Percentiles rank a stretch among this genome's conserved stretches.
phyloP scores from a whole-genome alignment of 2,113 vertebrate species.

The Centropus bengalensis region DNA sequence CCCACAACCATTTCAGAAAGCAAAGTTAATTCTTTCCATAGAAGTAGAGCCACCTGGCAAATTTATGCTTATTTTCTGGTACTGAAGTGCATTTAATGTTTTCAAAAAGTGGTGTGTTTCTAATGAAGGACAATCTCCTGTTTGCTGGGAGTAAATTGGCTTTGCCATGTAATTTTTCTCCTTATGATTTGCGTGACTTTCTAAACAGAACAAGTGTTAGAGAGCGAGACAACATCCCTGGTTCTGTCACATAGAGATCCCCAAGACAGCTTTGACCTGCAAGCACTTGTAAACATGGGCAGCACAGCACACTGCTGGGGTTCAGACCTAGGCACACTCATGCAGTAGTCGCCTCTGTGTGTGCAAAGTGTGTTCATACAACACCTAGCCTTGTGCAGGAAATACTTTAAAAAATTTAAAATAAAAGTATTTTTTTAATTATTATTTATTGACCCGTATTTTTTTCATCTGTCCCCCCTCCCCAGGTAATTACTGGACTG shows the following conservation, averaged over 20 bases:
- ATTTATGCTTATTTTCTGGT: accelerated
- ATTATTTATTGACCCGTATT: background rate
- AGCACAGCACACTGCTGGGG: accelerated
- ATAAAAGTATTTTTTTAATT: too few relatives aligned
- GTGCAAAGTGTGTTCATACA: background rate
- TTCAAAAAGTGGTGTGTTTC: background rate
- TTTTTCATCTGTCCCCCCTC: background rate
- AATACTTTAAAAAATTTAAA: background rate
- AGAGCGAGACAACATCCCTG: accelerated
- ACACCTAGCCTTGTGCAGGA: background rate
- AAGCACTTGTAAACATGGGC: accelerated
- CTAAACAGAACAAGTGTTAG: background rate
- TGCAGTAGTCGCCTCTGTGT: background rate
- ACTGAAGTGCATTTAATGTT: accelerated
- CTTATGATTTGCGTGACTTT: background rate
- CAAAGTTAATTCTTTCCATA: background rate
- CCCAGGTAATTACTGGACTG: background rate
- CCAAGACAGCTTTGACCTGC: background rate
- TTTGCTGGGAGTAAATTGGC: background rate
- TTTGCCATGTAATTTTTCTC: background rate
- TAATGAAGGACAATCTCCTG: background rate
- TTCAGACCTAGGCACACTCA: background rate
- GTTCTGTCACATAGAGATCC: too few relatives aligned
- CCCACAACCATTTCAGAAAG: accelerated
- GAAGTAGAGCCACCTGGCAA: background rate